A percentile compares a stretch with the other conserved stretches of the same genome.
Conservation (phyloP, 2,113 vertebrate genomes). For the Ptyas mucosa region DNA sequence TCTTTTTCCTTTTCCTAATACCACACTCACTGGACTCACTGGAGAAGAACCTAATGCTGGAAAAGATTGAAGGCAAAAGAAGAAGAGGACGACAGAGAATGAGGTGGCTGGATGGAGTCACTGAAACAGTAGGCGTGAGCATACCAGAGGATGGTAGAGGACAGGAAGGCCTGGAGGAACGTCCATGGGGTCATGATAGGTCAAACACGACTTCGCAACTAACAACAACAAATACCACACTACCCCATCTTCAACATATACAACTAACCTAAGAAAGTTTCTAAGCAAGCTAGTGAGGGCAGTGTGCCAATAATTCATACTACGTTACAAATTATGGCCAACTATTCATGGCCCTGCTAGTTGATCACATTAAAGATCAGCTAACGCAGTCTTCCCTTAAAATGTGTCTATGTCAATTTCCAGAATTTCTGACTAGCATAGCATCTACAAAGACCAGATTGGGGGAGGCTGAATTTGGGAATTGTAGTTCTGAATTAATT, state of each 20-base stretch:
- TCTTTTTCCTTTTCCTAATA: background rate
- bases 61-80: no score
- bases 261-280: background rate
- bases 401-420: background rate
- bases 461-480: background rate
- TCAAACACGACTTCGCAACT: no score
- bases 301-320: background rate
- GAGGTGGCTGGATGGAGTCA: no score
- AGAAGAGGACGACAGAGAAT: no score
- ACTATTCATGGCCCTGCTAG: background rate
- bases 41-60: no score
- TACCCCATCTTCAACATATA: background rate
- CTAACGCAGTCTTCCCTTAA: background rate
- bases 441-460: background rate
- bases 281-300: background rate
- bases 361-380: background rate
- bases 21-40: background rate
- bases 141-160: no score
- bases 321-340: background rate
- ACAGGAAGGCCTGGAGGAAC: no score
- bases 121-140: no score
- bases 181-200: no score
- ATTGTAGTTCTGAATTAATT: background rate
- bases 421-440: background rate
- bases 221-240: no score